These are phyloP conservation scores for Thalassarche chlororhynchos DNA, from an alignment of 2,113 vertebrate species.

Conservation along the genomic window DNA sequence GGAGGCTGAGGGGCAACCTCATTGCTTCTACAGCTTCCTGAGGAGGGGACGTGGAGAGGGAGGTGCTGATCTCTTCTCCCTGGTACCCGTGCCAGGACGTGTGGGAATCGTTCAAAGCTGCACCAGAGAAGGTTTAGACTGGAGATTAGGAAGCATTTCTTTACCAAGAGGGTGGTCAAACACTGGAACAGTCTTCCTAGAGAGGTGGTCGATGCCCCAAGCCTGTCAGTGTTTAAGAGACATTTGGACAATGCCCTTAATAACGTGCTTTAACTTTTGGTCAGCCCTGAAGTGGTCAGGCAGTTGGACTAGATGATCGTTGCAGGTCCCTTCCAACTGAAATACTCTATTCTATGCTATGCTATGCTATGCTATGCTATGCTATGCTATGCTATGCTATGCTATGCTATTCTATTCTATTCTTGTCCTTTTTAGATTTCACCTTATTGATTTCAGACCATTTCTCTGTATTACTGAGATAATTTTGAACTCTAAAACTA, in stretches of 20 bases:
- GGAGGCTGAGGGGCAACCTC: fast-evolving
- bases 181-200: background rate
- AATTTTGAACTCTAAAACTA: background rate
- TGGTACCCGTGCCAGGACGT: fast-evolving
- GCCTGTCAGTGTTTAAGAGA: background rate
- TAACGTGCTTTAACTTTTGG: background rate
- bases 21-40: background rate
- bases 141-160: background rate
- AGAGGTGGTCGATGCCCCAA: fast-evolving
- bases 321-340: background rate
- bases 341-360: background rate
- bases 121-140: background rate
- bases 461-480: background rate
- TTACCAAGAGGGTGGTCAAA: background rate
- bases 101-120: background rate
- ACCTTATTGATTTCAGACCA: background rate
- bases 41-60: background rate
- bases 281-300: background rate
- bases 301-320: background rate
- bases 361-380: background rate
- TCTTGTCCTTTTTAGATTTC: background rate
- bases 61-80: background rate
- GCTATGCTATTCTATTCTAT: background rate
- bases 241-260: background rate
- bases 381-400: no score